Evolutionary conservation across 2,797 vertebrate genomes (phyloP), one percentile per base, ranked within the genome.

Genomic region (Petrocephalus sullivani): DNA sequence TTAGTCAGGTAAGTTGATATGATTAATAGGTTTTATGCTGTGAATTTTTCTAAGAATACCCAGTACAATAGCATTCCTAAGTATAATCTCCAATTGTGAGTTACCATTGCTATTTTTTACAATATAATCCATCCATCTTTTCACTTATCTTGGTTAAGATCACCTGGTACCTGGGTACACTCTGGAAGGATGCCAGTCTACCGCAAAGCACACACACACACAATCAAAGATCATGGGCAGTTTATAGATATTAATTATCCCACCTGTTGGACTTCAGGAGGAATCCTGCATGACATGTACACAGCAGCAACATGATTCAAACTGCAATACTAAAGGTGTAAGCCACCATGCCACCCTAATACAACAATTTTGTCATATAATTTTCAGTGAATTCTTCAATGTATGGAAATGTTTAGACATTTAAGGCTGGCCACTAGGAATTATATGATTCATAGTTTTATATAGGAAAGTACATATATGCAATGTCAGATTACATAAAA

Each of bases 21-120:
- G 67, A 71, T 71, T 71, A 37, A 81, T 37, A 81, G 41, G 41
- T 81, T 49, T 49, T 46, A n/a, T 2, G 2, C 41, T 49, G 41
- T 49, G 41, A 81, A 21, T 81, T 81, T 71, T 49, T 46, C 7
- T 5, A 46, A 46, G 37, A 41, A 78, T 78, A 14, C 6, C 71
- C 71, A 78, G 19, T 78, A 78, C 71, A 78, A 78, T 46, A 81
- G 41, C 75, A 81, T 81, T 81, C 75, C 75, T 81, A 81, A 21
- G 37, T n/a, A 78, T 37, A 49, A 21, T 46, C 6, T 81, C 16
- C 41, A 49, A 37, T 21, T 49, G 6, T 81, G 41, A 81, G 75
- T 81, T 37, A 81, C 8, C 19, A 81, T 81, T 81, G n/a, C 75
- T 28, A 37, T 71, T 71, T 71, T 71, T 6, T 7, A 71, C 16